Percentiles rank a stretch among this genome's conserved stretches.
Evolutionary conservation across 2,113 vertebrate genomes (phyloP).

Genomic region (Caretta caretta): DNA sequence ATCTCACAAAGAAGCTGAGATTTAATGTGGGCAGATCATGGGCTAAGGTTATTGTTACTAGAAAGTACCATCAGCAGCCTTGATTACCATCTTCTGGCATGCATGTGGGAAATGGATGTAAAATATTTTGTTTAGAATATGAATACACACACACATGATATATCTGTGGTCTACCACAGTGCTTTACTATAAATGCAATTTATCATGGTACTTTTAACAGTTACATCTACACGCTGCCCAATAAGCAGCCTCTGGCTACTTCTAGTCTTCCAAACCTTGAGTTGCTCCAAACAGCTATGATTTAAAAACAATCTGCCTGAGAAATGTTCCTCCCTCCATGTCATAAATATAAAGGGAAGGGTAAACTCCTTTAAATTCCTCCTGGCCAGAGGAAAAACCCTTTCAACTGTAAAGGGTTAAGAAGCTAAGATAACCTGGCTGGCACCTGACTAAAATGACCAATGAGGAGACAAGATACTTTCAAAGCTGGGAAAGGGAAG

Average conservation of each 20-base stretch:
- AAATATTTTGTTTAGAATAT: background rate
- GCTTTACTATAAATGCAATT: background rate
- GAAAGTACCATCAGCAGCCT: background rate
- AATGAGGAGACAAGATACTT: too few species aligned
- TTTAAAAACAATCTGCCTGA: background rate
- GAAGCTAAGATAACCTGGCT: too few species aligned
- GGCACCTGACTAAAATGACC: too few species aligned
- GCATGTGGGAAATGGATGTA: background rate
- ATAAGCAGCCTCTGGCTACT: background rate
- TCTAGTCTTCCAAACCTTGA: conserved; percentile 3
- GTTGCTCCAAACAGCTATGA: background rate
- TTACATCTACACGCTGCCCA: background rate
- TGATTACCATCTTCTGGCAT: conserved; percentile 28
- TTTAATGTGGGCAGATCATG: background rate
- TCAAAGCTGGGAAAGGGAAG: too few species aligned
- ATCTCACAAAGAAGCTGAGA: background rate
- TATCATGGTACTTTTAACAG: background rate
- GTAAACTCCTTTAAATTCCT: too few species aligned
- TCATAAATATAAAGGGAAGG: too few species aligned
- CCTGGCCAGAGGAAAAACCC: too few species aligned
- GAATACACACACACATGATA: background rate
- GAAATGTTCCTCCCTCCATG: background rate
- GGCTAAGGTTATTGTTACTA: background rate
- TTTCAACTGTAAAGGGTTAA: too few species aligned
- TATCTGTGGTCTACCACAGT: background rate